A percentile compares a stretch with the other conserved stretches of the same genome.
These are phyloP conservation scores for Ginglymostoma cirratum DNA, from an alignment of 2,113 vertebrate genomes.

Conservation along the genomic window DNA sequence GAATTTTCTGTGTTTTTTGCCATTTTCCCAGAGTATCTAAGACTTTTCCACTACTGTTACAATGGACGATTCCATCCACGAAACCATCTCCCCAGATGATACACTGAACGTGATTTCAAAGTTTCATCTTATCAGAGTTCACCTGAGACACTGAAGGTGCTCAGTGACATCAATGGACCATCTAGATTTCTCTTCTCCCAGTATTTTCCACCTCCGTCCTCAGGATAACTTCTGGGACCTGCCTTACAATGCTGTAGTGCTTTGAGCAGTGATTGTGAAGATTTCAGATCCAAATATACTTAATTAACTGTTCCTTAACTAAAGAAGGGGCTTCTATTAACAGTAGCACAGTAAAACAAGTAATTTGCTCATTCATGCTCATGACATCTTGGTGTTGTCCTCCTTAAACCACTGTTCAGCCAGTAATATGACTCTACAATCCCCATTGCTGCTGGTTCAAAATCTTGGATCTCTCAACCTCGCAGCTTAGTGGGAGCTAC, in stretches of 20 bases:
- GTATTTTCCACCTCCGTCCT: too few species aligned
- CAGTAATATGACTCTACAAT: background rate
- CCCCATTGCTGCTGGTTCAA: background rate
- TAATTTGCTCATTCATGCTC: background rate
- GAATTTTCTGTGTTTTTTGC: background rate
- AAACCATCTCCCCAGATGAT: background rate
- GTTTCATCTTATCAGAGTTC: background rate
- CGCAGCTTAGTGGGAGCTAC: background rate
- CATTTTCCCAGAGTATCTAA: background rate
- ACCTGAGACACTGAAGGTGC: conserved; percentile 1
- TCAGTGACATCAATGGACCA: background rate
- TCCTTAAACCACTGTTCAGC: background rate
- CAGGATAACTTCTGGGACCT: background rate
- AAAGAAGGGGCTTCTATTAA: background rate
- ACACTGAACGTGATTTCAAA: background rate
- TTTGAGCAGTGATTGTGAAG: background rate
- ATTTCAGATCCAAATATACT: background rate
- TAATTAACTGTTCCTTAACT: background rate
- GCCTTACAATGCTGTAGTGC: background rate
- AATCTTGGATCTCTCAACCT: background rate
- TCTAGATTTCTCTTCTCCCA: background rate
- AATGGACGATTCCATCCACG: background rate
- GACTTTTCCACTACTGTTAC: background rate
- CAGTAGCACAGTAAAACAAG: background rate
- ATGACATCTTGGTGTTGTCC: background rate